phyloP scores from a whole-genome alignment of 2,113 vertebrate genomes.

The Tachycineta bicolor region DNA sequence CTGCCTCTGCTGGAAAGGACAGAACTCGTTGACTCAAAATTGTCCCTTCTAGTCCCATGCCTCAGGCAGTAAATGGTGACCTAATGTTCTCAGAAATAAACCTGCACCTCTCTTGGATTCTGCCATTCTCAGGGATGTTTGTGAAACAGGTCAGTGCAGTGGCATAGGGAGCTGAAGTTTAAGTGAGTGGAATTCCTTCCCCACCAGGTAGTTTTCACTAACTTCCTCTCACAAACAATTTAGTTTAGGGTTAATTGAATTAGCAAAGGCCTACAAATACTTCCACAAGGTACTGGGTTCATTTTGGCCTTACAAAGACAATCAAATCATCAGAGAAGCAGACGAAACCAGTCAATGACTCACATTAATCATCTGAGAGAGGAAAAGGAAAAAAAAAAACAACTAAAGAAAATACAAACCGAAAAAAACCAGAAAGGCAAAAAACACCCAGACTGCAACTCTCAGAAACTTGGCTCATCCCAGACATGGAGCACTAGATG shows the following conservation, averaged over 20 bases:
- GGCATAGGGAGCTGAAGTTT: background rate
- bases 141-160: background rate
- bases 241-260: conserved; percentile 49
- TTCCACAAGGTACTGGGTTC: background rate
- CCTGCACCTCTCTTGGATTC: background rate
- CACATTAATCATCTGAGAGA: conserved; percentile 40
- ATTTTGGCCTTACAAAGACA: conserved; percentile 17
- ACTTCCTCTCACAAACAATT: conserved; percentile 12
- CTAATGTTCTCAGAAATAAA: background rate
- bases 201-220: background rate
- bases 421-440: background rate
- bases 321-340: conserved; percentile 42
- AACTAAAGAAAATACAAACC: background rate
- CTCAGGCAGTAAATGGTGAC: background rate
- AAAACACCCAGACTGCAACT: background rate
- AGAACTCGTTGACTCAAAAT: background rate
- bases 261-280: conserved; percentile 30
- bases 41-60: background rate
- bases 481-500: background rate
- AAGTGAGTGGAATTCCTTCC: background rate
- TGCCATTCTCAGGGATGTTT: background rate
- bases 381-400: background rate
- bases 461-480: conserved; percentile 18
- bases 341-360: conserved; percentile 29
- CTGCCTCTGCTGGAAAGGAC: background rate